phyloP scores from a whole-genome alignment of 2,797 vertebrate species.

The Sebastes hopkinsi region DNA sequence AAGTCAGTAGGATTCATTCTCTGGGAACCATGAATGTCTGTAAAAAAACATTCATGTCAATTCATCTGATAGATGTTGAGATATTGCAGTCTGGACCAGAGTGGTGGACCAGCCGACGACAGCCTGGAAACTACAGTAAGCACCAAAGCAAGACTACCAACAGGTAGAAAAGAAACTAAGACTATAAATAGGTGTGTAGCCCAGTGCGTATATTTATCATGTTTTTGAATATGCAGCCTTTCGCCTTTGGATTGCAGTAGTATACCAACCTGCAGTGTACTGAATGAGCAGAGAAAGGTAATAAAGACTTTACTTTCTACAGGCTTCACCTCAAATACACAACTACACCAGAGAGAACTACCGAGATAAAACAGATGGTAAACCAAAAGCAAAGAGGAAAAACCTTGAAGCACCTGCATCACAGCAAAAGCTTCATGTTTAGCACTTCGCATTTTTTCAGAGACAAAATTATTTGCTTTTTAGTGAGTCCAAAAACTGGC shows the following conservation, averaged over 20 bases:
- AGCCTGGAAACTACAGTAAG: neutral
- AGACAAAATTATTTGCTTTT: slow-evolving; percentile 18
- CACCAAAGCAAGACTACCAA: neutral
- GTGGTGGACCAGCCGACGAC: neutral
- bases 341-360: neutral
- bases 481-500: slow-evolving; percentile 15
- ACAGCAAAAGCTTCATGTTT: neutral
- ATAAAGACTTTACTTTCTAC: slow-evolving; percentile 11
- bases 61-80: neutral
- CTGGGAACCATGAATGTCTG: too few relatives aligned
- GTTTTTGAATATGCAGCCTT: neutral
- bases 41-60: neutral
- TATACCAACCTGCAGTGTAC: neutral
- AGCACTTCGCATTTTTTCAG: slow-evolving; percentile 11
- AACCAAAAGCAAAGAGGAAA: slow-evolving; percentile 25
- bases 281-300: slow-evolving; percentile 7
- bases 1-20: neutral
- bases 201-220: neutral
- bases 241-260: neutral
- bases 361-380: slow-evolving; percentile 31
- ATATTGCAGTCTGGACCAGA: neutral
- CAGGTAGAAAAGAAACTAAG: neutral
- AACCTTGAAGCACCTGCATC: slow-evolving; percentile 16
- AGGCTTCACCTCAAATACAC: slow-evolving; percentile 3
- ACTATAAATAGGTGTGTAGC: neutral